These are phyloP conservation scores for Bimastos eiseni DNA, from an alignment of 2,888 invertebrate species.

Conservation along the genomic window DNA sequence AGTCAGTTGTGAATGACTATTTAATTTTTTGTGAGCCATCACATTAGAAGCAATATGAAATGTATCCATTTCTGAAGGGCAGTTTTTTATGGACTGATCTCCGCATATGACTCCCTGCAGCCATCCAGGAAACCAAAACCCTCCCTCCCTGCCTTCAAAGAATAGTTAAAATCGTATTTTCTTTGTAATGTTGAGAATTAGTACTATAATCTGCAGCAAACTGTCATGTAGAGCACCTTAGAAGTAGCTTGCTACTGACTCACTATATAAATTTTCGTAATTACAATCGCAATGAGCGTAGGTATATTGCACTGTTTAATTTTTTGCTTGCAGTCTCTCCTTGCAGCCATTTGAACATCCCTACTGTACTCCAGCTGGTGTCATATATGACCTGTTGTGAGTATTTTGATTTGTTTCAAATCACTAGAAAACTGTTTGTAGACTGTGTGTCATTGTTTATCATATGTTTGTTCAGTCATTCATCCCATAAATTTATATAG, in stretches of 20 bases:
- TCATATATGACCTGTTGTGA: constrained; percentile 81
- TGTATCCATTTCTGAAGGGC: not conserved
- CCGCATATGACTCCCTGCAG: too few species aligned
- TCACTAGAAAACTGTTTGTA: not conserved
- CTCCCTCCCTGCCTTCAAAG: too few species aligned
- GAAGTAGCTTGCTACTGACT: too few species aligned
- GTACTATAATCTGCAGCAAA: too few species aligned
- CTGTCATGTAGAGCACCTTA: too few species aligned
- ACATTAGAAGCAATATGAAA: not conserved
- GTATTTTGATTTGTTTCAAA: constrained; percentile 41
- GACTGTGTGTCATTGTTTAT: not conserved
- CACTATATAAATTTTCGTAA: too few species aligned
- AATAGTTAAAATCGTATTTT: too few species aligned
- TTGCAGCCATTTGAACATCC: constrained; percentile 90
- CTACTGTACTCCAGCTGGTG: constrained; percentile 87
- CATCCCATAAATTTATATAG: too few species aligned
- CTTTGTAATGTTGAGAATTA: too few species aligned
- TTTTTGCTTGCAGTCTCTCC: constrained; percentile 70
- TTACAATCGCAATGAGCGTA: too few species aligned
- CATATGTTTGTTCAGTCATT: too few species aligned
- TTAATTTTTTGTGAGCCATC: not conserved
- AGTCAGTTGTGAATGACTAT: not conserved
- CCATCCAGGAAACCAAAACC: too few species aligned
- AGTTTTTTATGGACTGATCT: not conserved
- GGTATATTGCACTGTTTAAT: not conserved